Base-by-base conservation (phyloP, 35 echinoderm and acorn worm species). In the Ophiothrix spiculata region DNA sequence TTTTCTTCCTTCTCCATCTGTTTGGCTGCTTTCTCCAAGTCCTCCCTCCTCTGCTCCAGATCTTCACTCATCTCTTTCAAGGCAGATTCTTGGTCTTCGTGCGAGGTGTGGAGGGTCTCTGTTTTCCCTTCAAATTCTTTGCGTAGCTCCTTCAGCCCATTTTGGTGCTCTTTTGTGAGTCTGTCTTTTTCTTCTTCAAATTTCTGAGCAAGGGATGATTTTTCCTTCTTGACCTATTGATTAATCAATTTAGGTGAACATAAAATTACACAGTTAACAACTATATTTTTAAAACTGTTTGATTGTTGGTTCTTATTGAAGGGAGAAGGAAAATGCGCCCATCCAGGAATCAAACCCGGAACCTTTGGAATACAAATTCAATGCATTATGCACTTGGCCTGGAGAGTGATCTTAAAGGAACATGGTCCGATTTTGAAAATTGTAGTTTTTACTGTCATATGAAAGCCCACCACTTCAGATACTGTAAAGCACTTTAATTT, bases 1-100 rank as follows among this genome's bases (percentile, higher is more conserved):
- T 87, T 80, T 29, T 90, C 92, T 39, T 93, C 91, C 33, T 86
- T 97, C 56, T 91, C 91, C 38, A 93, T 69, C 54, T 81, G 74
- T 37, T 79, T 89, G 35, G 33, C 64, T 54, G 81, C 38, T 74
- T 80, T 82, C 56, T 90, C 84, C 32, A 93, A 34, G 31, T 88
- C 86, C 34, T 84, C 64, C 37, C 84, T 84, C 38, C 81, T 91
- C 76, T 93, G 45, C 39, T 97, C 81, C 45, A 97, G 82, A 14
- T 46, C 80, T 29, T 93, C 84, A 64, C 84, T 85, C 45, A 83
- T 36, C 83, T 87, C 87, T 42, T 89, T 76, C 8, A 81, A 74
- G 17, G 83, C 63, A 15, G 38, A 40, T 38, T 89, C 83, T 28
- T 88, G 91, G 12, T 85, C 84, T 56, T 85, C 84, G 33, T 89